Percentiles rank a stretch among this genome's conserved stretches.
These are phyloP conservation scores for Euthynnus affinis DNA, from an alignment of 2,797 vertebrate species.

Conservation along the genomic window DNA sequence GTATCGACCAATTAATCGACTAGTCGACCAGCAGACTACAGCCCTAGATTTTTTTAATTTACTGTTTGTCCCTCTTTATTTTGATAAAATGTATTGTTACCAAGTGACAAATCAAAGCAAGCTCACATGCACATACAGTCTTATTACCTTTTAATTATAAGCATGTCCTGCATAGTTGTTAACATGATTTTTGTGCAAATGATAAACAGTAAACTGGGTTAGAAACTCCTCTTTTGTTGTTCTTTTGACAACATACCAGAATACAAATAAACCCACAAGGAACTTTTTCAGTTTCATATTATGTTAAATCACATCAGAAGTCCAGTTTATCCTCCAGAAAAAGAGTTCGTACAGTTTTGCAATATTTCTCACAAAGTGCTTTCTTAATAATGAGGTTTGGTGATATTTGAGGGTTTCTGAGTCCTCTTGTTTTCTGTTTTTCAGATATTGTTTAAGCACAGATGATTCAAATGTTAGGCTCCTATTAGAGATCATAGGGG, in stretches of 20 bases:
- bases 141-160: conserved; percentile 62
- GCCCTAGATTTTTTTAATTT: too few relatives aligned
- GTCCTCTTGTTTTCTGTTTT: not conserved
- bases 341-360: conserved; percentile 65
- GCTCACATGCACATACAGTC: conserved; percentile 33
- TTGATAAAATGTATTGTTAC: not conserved
- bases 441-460: conserved; percentile 19
- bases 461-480: conserved; percentile 7
- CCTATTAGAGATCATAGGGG: not conserved
- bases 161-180: conserved; percentile 45
- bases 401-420: not conserved
- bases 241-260: conserved; percentile 38
- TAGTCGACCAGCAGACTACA: too few relatives aligned
- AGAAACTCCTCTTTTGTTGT: conserved; percentile 16
- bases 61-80: conserved; percentile 1
- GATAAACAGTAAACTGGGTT: conserved; percentile 69
- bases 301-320: conserved; percentile 52
- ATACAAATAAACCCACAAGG: conserved; percentile 23
- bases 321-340: conserved; percentile 69
- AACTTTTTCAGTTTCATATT: conserved; percentile 31
- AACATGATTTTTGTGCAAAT: conserved; percentile 76
- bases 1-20: too few relatives aligned
- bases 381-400: conserved; percentile 49
- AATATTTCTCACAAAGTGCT: conserved; percentile 59
- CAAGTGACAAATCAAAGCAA: conserved; percentile 27